phyloP scores from a whole-genome alignment of 2,888 invertebrate genomes.

The Dinocampus coccinellae region DNA sequence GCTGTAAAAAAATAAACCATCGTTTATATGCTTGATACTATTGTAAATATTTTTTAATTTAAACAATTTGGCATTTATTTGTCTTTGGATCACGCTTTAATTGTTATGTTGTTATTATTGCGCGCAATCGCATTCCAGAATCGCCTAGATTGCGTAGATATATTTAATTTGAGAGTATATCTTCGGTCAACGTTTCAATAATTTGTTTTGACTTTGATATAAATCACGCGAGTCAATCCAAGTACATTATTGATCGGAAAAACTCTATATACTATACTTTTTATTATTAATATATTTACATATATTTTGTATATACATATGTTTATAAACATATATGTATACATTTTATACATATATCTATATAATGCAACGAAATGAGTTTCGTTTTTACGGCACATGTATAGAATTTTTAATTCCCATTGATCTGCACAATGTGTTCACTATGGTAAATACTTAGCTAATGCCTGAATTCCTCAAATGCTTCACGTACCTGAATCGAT shows the following conservation, averaged over 20 bases:
- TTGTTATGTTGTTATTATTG: conserved; percentile 17
- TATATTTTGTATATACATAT: conserved; percentile 17
- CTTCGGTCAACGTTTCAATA: conserved; percentile 65
- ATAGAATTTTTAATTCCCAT: conserved; percentile 70
- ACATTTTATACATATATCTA: conserved; percentile 64
- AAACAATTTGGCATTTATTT: conserved; percentile 23
- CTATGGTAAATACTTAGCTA: conserved; percentile 63
- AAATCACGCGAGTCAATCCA: conserved; percentile 58
- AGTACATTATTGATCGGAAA: conserved; percentile 58
- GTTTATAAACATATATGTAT: conserved; percentile 48
- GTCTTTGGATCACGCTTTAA: conserved; percentile 31
- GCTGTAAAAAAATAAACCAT: conserved; percentile 24
- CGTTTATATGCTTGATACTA: conserved; percentile 19
- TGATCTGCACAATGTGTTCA: conserved; percentile 70
- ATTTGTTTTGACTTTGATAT: conserved; percentile 66
- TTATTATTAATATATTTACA: conserved; percentile 35
- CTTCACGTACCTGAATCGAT: conserved; percentile 69
- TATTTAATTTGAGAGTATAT: conserved; percentile 63
- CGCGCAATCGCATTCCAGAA: conserved; percentile 46
- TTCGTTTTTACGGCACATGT: conserved; percentile 76
- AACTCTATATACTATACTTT: conserved; percentile 57
- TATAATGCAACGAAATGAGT: conserved; percentile 70
- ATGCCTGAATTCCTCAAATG: conserved; percentile 54
- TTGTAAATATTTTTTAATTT: conserved; percentile 34
- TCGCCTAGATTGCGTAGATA: conserved; percentile 49